Base-by-base conservation (phyloP, 2,797 vertebrate genomes). In the Enteromius anoplus region DNA sequence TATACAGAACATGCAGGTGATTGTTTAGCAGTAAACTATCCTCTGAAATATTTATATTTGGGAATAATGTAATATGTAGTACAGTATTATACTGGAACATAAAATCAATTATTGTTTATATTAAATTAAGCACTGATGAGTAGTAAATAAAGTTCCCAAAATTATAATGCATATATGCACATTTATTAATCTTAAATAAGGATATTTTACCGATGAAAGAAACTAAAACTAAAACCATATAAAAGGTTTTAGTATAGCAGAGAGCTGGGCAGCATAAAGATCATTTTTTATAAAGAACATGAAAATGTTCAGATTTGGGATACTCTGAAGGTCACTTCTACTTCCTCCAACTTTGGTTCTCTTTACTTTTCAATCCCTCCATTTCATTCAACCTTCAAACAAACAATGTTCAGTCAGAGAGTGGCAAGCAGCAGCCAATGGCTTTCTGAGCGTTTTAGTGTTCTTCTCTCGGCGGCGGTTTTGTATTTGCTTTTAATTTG, bases 401-500 rank as follows among this genome's bases (percentile, higher is more conserved):
- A 93, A 94, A 93, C 91, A 93, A 91, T 86, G 88, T 68, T 1
- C 26, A 53, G 64, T 82, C 69, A 85, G 89, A 91, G 85, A 85
- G 86, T 91, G 90, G 91, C 89, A 84, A 87, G 78, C 76, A 82
- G 85, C 87, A 88, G 87, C 84, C 89, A 91, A 94, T 90, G 87
- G 90, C 91, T 94, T 94, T 94, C 90, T 89, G 88, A 92, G 91
- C 85, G 80, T 79, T 85, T 84, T 88, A 85, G 90, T 90, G 90
- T 91, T 90, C 87, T 85, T 81, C 42, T 84, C 60, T 17, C 86
- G 77, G 55, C 86, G 83, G 75, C 49, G 37, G 85, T 89, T 95
- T 93, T 92, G 89, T 94, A 96, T 96, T 96, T 96, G 93, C 94
- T 95, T 97, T 96, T 96, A 96, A 97, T 97, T 96, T 96, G 92